Evolutionary conservation across 2,888 invertebrate species (phyloP), one percentile per base, ranked within the genome.

Genomic region (Terebella lapidaria): DNA sequence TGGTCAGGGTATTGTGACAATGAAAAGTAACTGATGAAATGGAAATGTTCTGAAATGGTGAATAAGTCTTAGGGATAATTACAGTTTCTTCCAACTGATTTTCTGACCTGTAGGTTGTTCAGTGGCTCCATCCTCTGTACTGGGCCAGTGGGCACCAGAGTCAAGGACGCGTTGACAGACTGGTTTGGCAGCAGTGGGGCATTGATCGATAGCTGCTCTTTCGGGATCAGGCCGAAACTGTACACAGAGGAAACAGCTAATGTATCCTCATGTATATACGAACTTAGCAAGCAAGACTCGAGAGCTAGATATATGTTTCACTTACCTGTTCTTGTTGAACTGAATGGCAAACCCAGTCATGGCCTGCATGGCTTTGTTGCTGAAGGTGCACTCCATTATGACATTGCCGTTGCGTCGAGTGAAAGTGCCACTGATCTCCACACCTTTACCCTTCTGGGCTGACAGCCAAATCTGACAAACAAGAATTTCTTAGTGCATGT

Each of bases 81-180:
- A n/a, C n/a, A n/a, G n/a, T n/a, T n/a, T n/a, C n/a, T n/a, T n/a
- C n/a, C n/a, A n/a, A n/a, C n/a, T n/a, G n/a, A n/a, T n/a, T n/a
- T n/a, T n/a, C n/a, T 55, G 61, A 87, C 88, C 86, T 97, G 96
- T 54, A 99, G 84, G 81, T 94, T 96, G 74, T 91, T 94, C 55
- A 99, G 86, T 1, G 99, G 97, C 57, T 96, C 95, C 95, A 97
- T 97, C 63, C 94, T 88, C 82, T 94, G 94, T 55, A 97, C 91
- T 22, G 92, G 91, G 2, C 97, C 97, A 56, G 85, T 87, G 22
- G 90, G 91, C 73, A 88, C 89, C 52, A 99, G 84, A 1, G 86
- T 83, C 20, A 97, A 83, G 56, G 87, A 86, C 1, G 88, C 87
- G 75, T 94, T 94, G 54, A 89, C 72, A 85, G 86, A 86, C 75